These are phyloP conservation scores for Tetragonisca angustula DNA, from an alignment of 2,888 invertebrate genomes.

Conservation along the genomic window DNA sequence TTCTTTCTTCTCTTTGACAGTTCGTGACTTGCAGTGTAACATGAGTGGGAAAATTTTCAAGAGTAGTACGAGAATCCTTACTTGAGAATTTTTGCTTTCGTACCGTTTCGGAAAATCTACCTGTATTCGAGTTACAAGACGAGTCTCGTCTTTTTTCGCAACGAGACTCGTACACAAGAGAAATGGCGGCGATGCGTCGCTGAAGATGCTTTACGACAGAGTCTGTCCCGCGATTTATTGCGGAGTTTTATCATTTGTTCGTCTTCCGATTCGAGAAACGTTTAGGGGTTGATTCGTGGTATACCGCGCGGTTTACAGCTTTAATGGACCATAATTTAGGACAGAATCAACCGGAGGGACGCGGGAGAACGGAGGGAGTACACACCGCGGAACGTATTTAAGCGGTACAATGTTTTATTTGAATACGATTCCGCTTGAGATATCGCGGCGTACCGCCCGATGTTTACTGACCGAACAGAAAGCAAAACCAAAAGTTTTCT, in stretches of 20 bases:
- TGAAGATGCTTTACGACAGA: slow-evolving; percentile 19
- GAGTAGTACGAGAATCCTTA: too few species aligned
- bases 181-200: not conserved
- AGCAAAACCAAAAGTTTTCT: slow-evolving; percentile 33
- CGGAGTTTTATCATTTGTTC: slow-evolving; percentile 21
- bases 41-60: too few species aligned
- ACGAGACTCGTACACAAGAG: not conserved
- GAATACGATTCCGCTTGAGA: slow-evolving; percentile 12
- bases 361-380: not conserved
- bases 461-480: slow-evolving; percentile 18
- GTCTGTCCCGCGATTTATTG: slow-evolving; percentile 6
- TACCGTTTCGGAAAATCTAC: too few species aligned
- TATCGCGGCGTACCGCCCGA: slow-evolving; percentile 10
- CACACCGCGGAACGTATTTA: not conserved
- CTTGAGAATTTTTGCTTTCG: too few species aligned
- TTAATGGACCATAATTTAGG: not conserved
- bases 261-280: slow-evolving; percentile 6
- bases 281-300: not conserved
- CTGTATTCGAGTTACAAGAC: too few species aligned
- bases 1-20: too few species aligned
- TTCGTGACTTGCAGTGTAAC: too few species aligned
- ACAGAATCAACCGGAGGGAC: not conserved
- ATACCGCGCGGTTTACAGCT: not conserved
- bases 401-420: slow-evolving; percentile 8
- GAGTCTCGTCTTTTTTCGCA: too few species aligned